phyloP scores from a whole-genome alignment of 1,140 invertebrate genomes.

The Coptotermes formosanus region DNA sequence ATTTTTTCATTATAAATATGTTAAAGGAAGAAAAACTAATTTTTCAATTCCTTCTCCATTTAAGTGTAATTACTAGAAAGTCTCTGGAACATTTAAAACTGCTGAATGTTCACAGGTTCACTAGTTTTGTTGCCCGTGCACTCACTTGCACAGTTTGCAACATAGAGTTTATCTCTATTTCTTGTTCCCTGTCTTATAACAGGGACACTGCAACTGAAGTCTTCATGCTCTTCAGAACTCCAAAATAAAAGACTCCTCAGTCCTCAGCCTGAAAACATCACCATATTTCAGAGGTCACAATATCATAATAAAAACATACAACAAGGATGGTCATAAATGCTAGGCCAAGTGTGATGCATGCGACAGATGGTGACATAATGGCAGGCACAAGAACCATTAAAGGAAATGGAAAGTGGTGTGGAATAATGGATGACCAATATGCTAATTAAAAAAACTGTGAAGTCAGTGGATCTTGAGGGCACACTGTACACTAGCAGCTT shows the following conservation, averaged over 20 bases:
- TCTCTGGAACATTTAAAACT: conserved; percentile 9
- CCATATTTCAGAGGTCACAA: not conserved
- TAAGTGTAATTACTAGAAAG: not conserved
- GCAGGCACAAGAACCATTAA: too few species aligned
- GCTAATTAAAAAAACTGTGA: too few species aligned
- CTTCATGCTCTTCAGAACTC: not conserved
- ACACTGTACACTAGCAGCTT: too few species aligned
- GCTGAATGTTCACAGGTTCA: not conserved
- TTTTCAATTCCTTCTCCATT: not conserved
- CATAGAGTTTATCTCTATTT: not conserved
- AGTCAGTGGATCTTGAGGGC: too few species aligned
- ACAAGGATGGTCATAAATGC: too few species aligned
- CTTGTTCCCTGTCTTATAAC: not conserved
- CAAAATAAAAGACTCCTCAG: not conserved
- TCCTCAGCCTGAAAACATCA: not conserved
- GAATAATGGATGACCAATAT: too few species aligned
- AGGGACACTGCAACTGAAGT: not conserved
- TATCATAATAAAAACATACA: not conserved
- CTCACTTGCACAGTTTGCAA: not conserved
- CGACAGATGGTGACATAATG: too few species aligned
- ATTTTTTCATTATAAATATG: not conserved
- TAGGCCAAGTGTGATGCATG: too few species aligned
- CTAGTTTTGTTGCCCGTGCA: not conserved
- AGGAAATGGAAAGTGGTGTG: too few species aligned
- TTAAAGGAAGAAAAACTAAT: conserved; percentile 6